phyloP scores from a whole-genome alignment of 2,113 vertebrate species.

The Suricata suricatta region DNA sequence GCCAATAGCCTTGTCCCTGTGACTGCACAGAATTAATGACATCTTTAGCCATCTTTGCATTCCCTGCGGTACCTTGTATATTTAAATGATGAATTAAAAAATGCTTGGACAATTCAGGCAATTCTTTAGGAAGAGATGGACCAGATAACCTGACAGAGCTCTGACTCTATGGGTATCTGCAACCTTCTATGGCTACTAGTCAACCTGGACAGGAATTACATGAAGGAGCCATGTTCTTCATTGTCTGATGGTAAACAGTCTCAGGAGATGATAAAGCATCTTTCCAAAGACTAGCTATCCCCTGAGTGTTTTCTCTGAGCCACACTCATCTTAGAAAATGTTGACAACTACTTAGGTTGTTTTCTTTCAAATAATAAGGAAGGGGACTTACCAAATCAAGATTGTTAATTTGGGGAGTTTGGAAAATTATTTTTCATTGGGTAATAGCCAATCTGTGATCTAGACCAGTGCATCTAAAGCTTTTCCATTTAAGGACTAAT shows the following conservation, averaged over 20 bases:
- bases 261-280: background rate
- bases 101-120: background rate
- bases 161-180: background rate
- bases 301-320: background rate
- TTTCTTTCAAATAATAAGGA: conserved; percentile 1
- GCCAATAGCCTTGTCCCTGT: background rate
- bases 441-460: background rate
- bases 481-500: background rate
- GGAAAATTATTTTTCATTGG: background rate
- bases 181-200: background rate
- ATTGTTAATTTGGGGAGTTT: background rate
- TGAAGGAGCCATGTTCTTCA: background rate
- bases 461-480: background rate
- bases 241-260: background rate
- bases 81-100: background rate
- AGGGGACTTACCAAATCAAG: background rate
- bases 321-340: background rate
- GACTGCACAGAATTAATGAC: background rate
- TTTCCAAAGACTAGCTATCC: background rate
- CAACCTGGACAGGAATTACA: background rate
- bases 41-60: background rate
- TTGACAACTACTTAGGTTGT: background rate
- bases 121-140: background rate
- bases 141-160: background rate
- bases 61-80: background rate